These are phyloP conservation scores for Invenusta paracnida DNA, from an alignment of 2,888 invertebrate species.

Conservation along the genomic window DNA sequence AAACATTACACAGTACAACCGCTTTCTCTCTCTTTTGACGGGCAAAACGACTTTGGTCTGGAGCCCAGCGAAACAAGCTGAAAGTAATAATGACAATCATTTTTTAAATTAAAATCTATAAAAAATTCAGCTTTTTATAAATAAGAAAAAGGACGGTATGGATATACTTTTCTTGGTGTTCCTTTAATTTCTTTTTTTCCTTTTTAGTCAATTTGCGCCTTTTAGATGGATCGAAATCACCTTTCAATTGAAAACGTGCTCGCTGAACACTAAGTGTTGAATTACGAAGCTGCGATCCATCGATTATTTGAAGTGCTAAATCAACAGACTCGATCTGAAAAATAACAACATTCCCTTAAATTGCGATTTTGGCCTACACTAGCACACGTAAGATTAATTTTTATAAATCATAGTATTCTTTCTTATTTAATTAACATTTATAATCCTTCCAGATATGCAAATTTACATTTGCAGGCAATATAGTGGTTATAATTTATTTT, in stretches of 20 bases:
- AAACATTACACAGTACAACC: constrained; percentile 87
- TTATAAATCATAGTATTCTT: no score
- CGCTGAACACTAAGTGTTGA: constrained; percentile 79
- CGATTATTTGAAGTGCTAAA: constrained; percentile 81
- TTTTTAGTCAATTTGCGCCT: constrained; percentile 78
- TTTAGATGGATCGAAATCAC: constrained; percentile 82
- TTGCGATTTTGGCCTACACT: neutral
- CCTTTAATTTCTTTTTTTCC: constrained; percentile 74
- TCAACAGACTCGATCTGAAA: constrained; percentile 73
- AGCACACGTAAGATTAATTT: no score
- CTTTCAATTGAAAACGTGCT: constrained; percentile 89
- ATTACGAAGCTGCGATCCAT: constrained; percentile 76
- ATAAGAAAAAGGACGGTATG: no score
- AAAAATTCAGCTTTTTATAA: no score
- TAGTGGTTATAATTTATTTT: no score
- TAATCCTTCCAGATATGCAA: no score
- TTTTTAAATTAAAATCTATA: no score
- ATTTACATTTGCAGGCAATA: no score
- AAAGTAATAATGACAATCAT: neutral
- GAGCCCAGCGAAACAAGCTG: constrained; percentile 69
- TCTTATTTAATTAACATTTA: no score
- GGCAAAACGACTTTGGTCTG: constrained; percentile 68
- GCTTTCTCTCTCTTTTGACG: constrained; percentile 80
- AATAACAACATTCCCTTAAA: neutral
- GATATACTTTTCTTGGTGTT: constrained; percentile 85